Evolutionary conservation across 2,888 invertebrate genomes (phyloP).

Genomic region (Xestia sexstrigata): DNA sequence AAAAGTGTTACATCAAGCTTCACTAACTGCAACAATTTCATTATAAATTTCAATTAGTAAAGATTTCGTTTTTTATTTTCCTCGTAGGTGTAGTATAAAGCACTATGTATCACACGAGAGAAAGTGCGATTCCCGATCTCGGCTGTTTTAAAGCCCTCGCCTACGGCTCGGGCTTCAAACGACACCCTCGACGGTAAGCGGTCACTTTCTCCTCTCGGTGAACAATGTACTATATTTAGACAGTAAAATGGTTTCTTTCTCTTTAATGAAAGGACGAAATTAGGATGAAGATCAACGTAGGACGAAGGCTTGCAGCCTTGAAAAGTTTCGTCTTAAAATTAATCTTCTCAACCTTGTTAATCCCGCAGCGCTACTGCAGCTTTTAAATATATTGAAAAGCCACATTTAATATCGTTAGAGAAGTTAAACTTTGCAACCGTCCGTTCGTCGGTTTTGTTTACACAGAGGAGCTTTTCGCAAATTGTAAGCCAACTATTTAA

Average conservation of each 20-base stretch:
- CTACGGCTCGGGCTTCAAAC: too few relatives aligned
- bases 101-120: too few relatives aligned
- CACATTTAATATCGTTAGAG: constrained; percentile 24
- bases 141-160: too few relatives aligned
- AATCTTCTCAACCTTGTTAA: neutral
- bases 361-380: constrained; percentile 7
- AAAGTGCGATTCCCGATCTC: too few relatives aligned
- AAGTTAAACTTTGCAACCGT: constrained; percentile 5
- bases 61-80: too few relatives aligned
- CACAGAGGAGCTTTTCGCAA: constrained; percentile 12
- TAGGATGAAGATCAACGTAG: neutral
- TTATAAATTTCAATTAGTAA: too few relatives aligned
- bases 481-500: neutral
- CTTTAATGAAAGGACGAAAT: neutral
- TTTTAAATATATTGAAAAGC: constrained; percentile 29
- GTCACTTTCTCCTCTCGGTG: too few relatives aligned
- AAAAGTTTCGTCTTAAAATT: neutral
- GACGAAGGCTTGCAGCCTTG: neutral
- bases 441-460: constrained; percentile 9
- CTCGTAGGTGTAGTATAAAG: too few relatives aligned
- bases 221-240: too few relatives aligned
- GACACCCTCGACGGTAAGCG: too few relatives aligned
- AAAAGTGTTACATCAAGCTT: too few relatives aligned
- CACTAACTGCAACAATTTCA: too few relatives aligned
- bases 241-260: neutral